Evolutionary conservation across 2,888 invertebrate genomes (phyloP).

Genomic region (Agonum fuliginosum): DNA sequence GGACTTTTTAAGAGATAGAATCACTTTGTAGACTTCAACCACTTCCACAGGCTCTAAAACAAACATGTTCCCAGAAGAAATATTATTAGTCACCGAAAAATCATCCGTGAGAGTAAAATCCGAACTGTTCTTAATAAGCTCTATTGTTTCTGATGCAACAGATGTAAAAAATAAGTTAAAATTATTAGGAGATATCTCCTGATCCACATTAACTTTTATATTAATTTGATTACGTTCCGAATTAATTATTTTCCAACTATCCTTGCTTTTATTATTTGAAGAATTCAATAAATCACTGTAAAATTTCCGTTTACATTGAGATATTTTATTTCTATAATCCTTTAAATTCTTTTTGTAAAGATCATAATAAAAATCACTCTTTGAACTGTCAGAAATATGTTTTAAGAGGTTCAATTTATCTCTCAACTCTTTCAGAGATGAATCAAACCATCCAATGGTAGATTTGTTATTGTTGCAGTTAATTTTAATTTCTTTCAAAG

Average conservation of each 20-base stretch:
- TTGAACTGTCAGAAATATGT: background rate
- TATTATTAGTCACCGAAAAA: background rate
- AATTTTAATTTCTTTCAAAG: background rate
- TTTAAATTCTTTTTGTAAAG: background rate
- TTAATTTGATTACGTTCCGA: background rate
- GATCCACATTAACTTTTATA: background rate
- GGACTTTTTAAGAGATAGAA: background rate
- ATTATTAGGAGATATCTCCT: background rate
- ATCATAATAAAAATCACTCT: background rate
- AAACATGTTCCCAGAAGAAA: background rate
- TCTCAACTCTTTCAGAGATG: background rate
- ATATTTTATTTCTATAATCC: conserved; percentile 9
- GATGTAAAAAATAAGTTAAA: background rate
- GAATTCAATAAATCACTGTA: background rate
- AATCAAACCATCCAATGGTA: background rate
- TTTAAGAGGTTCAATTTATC: background rate
- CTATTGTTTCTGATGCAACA: background rate
- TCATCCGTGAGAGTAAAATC: background rate
- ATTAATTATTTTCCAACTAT: conserved; percentile 15
- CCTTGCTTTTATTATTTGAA: conserved; percentile 1
- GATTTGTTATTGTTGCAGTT: background rate
- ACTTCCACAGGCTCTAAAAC: background rate
- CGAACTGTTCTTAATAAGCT: background rate
- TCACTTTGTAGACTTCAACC: background rate
- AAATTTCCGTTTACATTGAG: background rate